A percentile compares a stretch with the other conserved stretches of the same genome.
Conservation (phyloP, 37 sponge, comb jelly and placozoan genomes). For the Hormiphora californensis region DNA sequence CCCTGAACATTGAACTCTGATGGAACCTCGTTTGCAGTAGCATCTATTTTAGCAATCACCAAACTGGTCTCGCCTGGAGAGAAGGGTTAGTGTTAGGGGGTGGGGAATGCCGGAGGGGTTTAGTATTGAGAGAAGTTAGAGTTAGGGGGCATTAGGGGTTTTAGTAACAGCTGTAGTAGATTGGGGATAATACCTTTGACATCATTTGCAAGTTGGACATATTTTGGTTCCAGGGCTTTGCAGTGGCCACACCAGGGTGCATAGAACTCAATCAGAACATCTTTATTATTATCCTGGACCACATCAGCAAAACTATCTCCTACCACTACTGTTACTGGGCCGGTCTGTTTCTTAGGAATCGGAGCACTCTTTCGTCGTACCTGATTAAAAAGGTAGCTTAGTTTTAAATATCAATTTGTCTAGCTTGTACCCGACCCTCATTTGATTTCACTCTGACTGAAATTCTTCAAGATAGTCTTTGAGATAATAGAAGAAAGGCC, state of each 20-base stretch:
- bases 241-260: slow-evolving; percentile 75
- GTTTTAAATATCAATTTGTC: too few species aligned
- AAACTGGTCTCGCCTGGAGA: slow-evolving; percentile 55
- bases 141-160: too few species aligned
- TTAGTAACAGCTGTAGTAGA: too few species aligned
- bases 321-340: slow-evolving; percentile 70
- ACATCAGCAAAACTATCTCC: slow-evolving; percentile 68
- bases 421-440: too few species aligned
- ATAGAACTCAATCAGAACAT: slow-evolving; percentile 67
- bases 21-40: slow-evolving; percentile 63
- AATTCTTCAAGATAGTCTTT: too few species aligned
- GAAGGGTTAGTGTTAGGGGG: too few species aligned
- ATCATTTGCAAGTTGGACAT: slow-evolving; percentile 61
- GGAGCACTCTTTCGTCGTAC: slow-evolving; percentile 48
- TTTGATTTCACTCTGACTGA: too few species aligned
- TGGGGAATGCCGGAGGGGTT: too few species aligned
- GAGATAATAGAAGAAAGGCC: too few species aligned
- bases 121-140: too few species aligned
- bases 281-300: slow-evolving; percentile 61
- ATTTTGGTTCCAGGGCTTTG: slow-evolving; percentile 67
- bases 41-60: slow-evolving; percentile 72
- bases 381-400: background rate
- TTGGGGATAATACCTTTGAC: slow-evolving; percentile 58
- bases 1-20: slow-evolving; percentile 56
- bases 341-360: slow-evolving; percentile 57